These are phyloP conservation scores for Aphaenogaster ashmeadi DNA, from an alignment of 1,140 invertebrate genomes.

Conservation along the genomic window DNA sequence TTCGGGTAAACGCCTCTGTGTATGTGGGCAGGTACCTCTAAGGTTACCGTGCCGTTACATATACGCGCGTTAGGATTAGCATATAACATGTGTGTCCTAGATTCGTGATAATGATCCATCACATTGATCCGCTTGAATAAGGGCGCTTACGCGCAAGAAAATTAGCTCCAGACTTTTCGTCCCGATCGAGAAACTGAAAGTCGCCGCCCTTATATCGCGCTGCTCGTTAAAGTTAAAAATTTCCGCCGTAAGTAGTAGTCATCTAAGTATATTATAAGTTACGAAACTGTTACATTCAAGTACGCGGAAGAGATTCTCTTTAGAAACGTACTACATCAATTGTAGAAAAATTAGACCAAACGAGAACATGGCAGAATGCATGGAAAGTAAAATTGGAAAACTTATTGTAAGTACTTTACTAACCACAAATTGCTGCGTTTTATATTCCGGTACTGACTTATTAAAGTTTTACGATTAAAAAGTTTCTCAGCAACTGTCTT, in stretches of 20 bases:
- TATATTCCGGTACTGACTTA: conserved; percentile 36
- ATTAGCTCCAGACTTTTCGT: neutral
- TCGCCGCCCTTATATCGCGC: neutral
- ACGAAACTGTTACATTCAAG: conserved; percentile 11
- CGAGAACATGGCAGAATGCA: conserved; percentile 3
- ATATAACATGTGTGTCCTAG: conserved; percentile 53
- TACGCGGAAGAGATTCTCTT: neutral
- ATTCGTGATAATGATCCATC: conserved; percentile 52
- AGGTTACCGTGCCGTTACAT: conserved; percentile 9
- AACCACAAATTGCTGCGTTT: conserved; percentile 32
- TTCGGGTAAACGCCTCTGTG: conserved; percentile 29
- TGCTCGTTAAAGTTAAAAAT: conserved; percentile 7
- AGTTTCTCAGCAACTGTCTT: conserved; percentile 19
- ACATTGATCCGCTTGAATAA: conserved; percentile 38
- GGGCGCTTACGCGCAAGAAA: neutral
- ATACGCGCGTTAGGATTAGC: conserved; percentile 33
- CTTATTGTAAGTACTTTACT: conserved; percentile 39
- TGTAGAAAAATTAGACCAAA: conserved; percentile 12
- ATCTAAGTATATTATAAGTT: neutral
- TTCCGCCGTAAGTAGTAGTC: neutral
- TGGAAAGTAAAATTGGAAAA: conserved; percentile 46
- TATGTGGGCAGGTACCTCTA: conserved; percentile 1
- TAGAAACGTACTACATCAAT: conserved; percentile 3
- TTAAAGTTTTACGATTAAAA: conserved; percentile 61
- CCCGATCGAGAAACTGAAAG: conserved; percentile 1